A percentile compares a stretch with the other conserved stretches of the same genome.
These are phyloP conservation scores for Sclerurus mexicanus DNA, from an alignment of 2,113 vertebrate genomes.

Conservation along the genomic window DNA sequence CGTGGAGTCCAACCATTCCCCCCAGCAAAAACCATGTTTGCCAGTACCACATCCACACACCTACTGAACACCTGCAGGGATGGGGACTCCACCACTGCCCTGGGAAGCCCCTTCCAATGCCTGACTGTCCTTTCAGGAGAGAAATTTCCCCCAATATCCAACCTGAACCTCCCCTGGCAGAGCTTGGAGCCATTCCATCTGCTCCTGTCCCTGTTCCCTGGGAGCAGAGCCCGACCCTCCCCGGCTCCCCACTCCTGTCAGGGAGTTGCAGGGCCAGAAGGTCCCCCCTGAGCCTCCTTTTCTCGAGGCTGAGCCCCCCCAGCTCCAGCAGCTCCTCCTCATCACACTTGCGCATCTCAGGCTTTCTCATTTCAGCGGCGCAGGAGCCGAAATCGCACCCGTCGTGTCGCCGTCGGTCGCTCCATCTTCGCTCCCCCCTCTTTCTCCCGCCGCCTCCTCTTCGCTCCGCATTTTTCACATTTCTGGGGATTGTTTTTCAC, in stretches of 20 bases:
- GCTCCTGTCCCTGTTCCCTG: not conserved
- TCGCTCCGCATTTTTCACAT: constrained; percentile 37
- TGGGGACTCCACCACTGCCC: not conserved
- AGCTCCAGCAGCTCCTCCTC: not conserved
- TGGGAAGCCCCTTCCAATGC: not conserved
- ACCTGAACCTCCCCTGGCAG: not conserved
- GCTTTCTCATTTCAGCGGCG: not conserved
- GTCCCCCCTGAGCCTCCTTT: not conserved
- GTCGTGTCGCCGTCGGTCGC: not conserved
- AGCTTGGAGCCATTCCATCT: not conserved
- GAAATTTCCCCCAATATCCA: not conserved
- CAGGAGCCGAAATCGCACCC: not conserved
- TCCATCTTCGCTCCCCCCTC: not conserved
- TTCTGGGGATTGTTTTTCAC: constrained; percentile 48
- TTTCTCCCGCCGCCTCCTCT: not conserved
- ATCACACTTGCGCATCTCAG: not conserved
- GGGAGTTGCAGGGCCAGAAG: not conserved
- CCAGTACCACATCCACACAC: not conserved
- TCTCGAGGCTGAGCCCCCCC: not conserved
- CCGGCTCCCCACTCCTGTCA: not conserved
- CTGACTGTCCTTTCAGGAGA: too few relatives aligned
- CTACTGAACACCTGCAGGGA: not conserved
- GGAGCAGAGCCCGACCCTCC: not conserved
- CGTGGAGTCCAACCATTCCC: too few relatives aligned
- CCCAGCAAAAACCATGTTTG: too few relatives aligned